Base-by-base conservation (phyloP, 1,140 invertebrate genomes). In the Latrodectus geometricus region DNA sequence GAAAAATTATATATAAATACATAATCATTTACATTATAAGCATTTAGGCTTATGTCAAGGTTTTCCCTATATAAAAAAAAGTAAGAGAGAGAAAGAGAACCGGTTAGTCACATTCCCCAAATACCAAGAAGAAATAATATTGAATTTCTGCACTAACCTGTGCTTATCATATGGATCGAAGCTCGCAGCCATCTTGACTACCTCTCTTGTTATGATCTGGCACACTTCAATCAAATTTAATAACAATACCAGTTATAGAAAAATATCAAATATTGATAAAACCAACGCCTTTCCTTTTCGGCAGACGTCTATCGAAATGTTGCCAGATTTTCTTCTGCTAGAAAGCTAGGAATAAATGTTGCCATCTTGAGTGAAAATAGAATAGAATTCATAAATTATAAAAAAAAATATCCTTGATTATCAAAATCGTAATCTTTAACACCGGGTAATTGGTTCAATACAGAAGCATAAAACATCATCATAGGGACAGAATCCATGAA, bases 151-250 rank as follows among this genome's bases (percentile, higher is more conserved):
- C 50, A 78, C 76, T 79, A 21, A 88, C 87, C 87, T 88, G 50
- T 79, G 66, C 79, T 85, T 83, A 80, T 88, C 87, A 74, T 84
- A 88, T 7, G 87, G 87, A 84, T 88, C 87, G 17, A 88, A 88
- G 78, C 68, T 84, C 20, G 87, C 81, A 84, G 87, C 80, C 87
- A 88, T 88, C 17, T 17, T 77, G 21, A n/a, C 48, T 66, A 74
- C 77, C 54, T 75, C n/a, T 21, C 35, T 74, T 20, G 8, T 69
- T 20, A 15, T 3, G 61, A 15, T 65, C 61, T 15, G n/a, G 14
- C 61, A 56, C 35, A 8, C 4, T 0, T 20, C 52, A 56, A 54
- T 23, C 54, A 56, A 56, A 56, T 35, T 12, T 76, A 76, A 76
- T 20, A 23, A 52, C 23, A n/a, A 23, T 52, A 17, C 14, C 20